These are phyloP conservation scores for Orthochromis indermauri DNA, from an alignment of 2,113 vertebrate genomes.

Conservation along the genomic window DNA sequence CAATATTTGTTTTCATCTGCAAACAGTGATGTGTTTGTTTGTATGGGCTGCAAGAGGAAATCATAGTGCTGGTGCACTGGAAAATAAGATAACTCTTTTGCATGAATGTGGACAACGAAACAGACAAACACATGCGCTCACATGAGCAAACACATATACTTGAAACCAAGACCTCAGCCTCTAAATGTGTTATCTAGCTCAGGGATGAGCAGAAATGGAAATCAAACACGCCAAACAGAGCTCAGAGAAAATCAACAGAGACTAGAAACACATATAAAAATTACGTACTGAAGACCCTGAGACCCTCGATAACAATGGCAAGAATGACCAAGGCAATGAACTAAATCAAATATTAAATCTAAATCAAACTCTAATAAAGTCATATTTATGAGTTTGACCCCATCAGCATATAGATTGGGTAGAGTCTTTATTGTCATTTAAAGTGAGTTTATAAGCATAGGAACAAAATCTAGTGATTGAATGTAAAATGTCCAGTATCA, in stretches of 20 bases:
- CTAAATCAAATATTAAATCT: slow-evolving; percentile 16
- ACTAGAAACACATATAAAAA: slow-evolving; percentile 3
- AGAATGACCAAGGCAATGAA: slow-evolving; percentile 11
- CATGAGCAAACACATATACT: slow-evolving; percentile 16
- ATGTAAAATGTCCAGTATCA: not conserved
- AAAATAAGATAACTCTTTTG: slow-evolving; percentile 50
- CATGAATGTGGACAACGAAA: slow-evolving; percentile 28
- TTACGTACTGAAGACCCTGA: not conserved
- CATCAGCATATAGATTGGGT: not conserved
- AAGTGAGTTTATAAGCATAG: not conserved
- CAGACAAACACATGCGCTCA: slow-evolving; percentile 5
- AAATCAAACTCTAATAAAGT: slow-evolving; percentile 1
- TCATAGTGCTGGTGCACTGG: not conserved
- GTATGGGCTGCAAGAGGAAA: slow-evolving; percentile 33
- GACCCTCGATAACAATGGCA: not conserved
- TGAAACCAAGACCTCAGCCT: slow-evolving; percentile 10
- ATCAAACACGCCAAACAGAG: slow-evolving; percentile 43
- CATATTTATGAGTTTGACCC: not conserved
- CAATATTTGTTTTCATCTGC: slow-evolving; percentile 69
- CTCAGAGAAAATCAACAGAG: slow-evolving; percentile 33
- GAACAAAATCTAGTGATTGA: not conserved
- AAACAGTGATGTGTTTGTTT: slow-evolving; percentile 62
- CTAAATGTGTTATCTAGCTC: slow-evolving; percentile 51
- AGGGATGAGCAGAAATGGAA: slow-evolving; percentile 40
- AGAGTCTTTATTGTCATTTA: not conserved